Base-by-base conservation (phyloP, 1,140 invertebrate species). In the Heterodera schachtii region DNA sequence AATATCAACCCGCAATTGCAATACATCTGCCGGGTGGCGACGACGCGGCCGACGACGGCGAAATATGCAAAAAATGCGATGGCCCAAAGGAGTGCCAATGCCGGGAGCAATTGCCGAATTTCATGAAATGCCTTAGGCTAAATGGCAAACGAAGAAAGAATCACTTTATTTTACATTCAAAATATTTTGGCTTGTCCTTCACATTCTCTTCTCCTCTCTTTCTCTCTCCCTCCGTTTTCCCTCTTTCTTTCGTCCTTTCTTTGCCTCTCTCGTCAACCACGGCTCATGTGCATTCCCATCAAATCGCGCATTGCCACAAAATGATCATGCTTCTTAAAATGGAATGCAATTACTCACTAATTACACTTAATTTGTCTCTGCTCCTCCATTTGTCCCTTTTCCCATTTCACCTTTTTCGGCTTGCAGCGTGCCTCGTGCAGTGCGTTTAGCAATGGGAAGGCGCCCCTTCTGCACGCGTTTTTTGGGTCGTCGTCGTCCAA, bases 401-500 rank as follows among this genome's bases (percentile, higher is more conserved):
- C 31, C 31, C 31, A 31, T 31, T 31, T 31, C 57, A 64, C 69
- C 21, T 71, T 71, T n/a, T 43, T 41, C 69, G 11, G 41, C 44
- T 19, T 47, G 70, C 77, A 78, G 49, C 64, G 66, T 31, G 77
- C 77, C 13, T 69, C 66, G 47, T 78, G 57, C 13, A 78, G 19
- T n/a, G 41, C 70, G 70, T 64, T 7, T 44, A 78, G 77, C 70
- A 78, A 69, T 4, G 64, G 64, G 47, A 64, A 78, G 6, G 69
- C 31, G 46, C 77, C 77, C 46, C 21, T 69, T 66, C 49, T 78
- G 70, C 77, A 78, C 46, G 70, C 66, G 49, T 78, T 44, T 5
- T 16, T 31, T 3, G 77, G 77, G 77, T 78, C 77, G 70, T 78
- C 77, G 46, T 66, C 66, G n/a, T 69, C 77, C 41, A 78, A 31